phyloP scores from a whole-genome alignment of 2,888 invertebrate genomes.

The Torymus aiolomorphi region DNA sequence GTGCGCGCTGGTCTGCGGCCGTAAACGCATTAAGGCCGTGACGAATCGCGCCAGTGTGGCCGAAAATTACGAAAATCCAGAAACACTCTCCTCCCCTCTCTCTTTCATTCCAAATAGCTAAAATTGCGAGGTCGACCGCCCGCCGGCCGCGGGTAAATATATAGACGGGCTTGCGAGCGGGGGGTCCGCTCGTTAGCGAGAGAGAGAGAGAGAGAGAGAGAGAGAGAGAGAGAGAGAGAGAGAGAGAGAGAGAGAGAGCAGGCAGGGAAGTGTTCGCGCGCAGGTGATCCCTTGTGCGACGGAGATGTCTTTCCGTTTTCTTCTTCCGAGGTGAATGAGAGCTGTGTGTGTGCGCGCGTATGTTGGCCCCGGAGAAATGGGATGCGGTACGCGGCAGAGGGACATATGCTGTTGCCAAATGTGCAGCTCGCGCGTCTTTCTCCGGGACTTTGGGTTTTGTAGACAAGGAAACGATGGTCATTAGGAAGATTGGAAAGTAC shows the following conservation, averaged over 20 bases:
- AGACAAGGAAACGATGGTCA: too few species aligned
- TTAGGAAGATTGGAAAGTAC: too few species aligned
- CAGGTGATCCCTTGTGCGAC: constrained; percentile 17
- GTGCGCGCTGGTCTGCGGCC: constrained; percentile 56
- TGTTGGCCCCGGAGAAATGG: too few species aligned
- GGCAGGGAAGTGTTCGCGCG: not conserved
- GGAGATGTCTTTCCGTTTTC: too few species aligned
- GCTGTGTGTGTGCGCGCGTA: too few species aligned
- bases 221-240: too few species aligned
- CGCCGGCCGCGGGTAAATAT: constrained; percentile 61
- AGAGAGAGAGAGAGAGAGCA: not conserved
- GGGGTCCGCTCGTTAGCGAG: constrained; percentile 49
- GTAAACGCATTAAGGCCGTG: constrained; percentile 73
- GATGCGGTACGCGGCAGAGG: too few species aligned
- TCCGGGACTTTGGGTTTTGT: too few species aligned
- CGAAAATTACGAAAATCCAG: constrained; percentile 67
- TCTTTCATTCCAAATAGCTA: constrained; percentile 28
- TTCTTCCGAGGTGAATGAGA: too few species aligned
- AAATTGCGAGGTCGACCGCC: constrained; percentile 61
- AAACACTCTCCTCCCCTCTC: constrained; percentile 28
- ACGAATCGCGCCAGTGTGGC: constrained; percentile 66
- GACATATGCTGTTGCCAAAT: too few species aligned
- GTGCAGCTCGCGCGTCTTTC: too few species aligned
- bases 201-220: not conserved
- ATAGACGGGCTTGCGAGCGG: constrained; percentile 56